Conservation (phyloP, 2,113 vertebrate genomes). For the Synodontis membranacea region DNA sequence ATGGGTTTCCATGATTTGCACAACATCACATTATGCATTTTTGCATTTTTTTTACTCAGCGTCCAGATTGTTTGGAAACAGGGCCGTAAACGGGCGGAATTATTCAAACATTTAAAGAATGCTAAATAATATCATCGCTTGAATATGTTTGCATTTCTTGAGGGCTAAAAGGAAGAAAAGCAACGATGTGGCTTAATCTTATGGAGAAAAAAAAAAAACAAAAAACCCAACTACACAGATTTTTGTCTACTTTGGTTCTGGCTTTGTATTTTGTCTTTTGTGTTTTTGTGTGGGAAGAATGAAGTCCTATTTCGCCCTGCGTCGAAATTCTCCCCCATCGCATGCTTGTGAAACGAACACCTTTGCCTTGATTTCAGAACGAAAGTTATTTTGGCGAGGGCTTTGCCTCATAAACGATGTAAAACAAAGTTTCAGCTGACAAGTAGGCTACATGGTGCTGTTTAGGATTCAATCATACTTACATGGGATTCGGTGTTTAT, state of each 20-base stretch:
- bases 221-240: constrained; percentile 12
- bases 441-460: not conserved
- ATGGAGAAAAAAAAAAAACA: constrained; percentile 30
- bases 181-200: constrained; percentile 1
- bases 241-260: constrained; percentile 1
- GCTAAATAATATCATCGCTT: constrained; percentile 37
- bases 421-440: constrained; percentile 2
- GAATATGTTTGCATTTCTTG: constrained; percentile 53
- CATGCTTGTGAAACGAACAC: constrained; percentile 18
- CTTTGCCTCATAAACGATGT: constrained; percentile 12
- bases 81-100: too few relatives aligned
- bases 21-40: too few relatives aligned
- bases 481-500: constrained; percentile 18
- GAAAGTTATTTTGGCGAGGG: constrained; percentile 8
- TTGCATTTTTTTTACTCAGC: too few relatives aligned
- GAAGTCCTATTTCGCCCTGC: constrained; percentile 31
- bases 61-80: too few relatives aligned
- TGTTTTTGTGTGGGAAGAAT: not conserved
- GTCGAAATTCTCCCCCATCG: not conserved
- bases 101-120: constrained; percentile 53
- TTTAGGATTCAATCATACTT: not conserved
- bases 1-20: too few relatives aligned
- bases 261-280: not conserved
- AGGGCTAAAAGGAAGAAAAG: constrained; percentile 45
- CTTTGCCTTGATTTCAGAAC: constrained; percentile 8